Evolutionary conservation across 2,113 vertebrate species (phyloP).

Genomic region (Willisornis vidua): DNA sequence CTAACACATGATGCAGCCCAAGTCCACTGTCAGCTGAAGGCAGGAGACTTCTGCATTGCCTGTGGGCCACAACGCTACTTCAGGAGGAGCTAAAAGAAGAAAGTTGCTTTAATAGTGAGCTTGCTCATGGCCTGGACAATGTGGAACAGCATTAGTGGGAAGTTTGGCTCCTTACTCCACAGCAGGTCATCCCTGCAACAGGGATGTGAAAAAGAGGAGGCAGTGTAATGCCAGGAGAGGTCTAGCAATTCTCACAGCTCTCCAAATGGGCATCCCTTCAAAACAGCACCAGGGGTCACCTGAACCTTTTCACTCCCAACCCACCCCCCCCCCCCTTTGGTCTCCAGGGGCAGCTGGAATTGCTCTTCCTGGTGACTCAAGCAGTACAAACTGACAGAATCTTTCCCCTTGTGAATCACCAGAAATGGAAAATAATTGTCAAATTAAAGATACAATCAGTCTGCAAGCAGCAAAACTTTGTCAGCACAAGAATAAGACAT

Average conservation of each 20-base stretch:
- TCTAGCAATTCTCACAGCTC: background rate
- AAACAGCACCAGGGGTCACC: background rate
- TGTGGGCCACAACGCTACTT: background rate
- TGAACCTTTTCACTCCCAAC: background rate
- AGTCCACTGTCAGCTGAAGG: background rate
- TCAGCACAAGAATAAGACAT: conserved; percentile 28
- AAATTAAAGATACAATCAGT: conserved; percentile 49
- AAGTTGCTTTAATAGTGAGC: background rate
- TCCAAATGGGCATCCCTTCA: background rate
- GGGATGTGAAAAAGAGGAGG: background rate
- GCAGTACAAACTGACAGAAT: background rate
- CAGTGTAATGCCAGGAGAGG: background rate
- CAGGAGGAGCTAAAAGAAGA: background rate
- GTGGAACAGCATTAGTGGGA: background rate
- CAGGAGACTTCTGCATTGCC: background rate
- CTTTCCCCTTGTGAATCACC: background rate
- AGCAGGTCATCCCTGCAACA: no score
- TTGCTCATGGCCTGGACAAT: background rate
- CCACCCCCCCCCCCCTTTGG: fast-evolving
- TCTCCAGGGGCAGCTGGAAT: background rate
- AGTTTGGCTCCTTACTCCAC: background rate
- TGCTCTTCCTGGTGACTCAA: background rate
- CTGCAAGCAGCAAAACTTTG: conserved; percentile 25
- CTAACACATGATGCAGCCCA: background rate
- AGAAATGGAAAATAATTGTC: conserved; percentile 34